phyloP scores from a whole-genome alignment of 1,140 invertebrate genomes.

The Oncopodura yosiiana region DNA sequence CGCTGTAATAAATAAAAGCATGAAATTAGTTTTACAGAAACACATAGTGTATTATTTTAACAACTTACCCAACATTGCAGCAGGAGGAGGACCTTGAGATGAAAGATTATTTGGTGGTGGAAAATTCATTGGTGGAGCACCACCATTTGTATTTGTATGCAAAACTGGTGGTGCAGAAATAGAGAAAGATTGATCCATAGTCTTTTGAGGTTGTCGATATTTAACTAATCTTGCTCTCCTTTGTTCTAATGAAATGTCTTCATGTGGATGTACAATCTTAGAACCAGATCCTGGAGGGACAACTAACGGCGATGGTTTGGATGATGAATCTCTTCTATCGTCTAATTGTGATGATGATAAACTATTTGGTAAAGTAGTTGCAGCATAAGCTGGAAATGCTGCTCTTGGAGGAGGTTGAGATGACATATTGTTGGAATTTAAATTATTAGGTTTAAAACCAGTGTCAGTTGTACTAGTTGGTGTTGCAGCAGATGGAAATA shows the following conservation, averaged over 20 bases:
- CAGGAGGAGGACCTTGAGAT: too few species aligned
- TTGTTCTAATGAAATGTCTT: conserved; percentile 87
- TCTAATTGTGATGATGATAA: background rate
- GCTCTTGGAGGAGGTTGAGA: conserved; percentile 8
- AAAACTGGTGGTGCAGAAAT: conserved; percentile 34
- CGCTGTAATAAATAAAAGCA: too few species aligned
- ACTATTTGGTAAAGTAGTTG: background rate
- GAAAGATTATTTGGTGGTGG: too few species aligned
- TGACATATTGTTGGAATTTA: background rate
- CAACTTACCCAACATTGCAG: too few species aligned
- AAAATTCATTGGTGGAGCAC: background rate
- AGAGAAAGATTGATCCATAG: conserved; percentile 1
- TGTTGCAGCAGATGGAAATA: conserved; percentile 35
- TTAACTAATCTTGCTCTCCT: conserved; percentile 63
- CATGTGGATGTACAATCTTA: conserved; percentile 86
- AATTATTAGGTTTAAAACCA: conserved; percentile 63
- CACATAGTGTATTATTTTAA: too few species aligned
- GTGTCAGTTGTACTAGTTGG: conserved; percentile 52
- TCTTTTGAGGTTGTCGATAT: conserved; percentile 49
- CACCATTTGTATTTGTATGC: background rate
- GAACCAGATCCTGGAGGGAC: conserved; percentile 70
- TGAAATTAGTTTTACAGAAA: too few species aligned
- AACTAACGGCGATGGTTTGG: too few species aligned
- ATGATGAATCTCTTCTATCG: background rate
- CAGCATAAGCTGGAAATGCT: background rate